Percentiles rank a stretch among this genome's conserved stretches.
phyloP scores from a whole-genome alignment of 2,888 invertebrate species.

The Limenitis camilla region DNA sequence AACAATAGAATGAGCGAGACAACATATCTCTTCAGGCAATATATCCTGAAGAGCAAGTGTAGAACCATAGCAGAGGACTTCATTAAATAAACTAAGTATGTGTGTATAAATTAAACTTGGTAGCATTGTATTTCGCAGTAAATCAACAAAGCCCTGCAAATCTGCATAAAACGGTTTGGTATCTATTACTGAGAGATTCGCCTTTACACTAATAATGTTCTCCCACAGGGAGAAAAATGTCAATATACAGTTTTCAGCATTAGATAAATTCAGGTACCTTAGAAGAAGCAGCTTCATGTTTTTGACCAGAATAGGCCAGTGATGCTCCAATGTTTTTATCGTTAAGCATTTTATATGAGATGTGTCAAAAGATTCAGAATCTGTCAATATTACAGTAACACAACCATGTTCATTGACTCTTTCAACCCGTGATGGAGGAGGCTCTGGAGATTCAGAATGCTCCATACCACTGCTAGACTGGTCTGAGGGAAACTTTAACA shows the following conservation, averaged over 20 bases:
- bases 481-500: conserved; percentile 51
- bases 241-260: conserved; percentile 81
- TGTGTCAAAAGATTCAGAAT: conserved; percentile 89
- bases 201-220: conserved; percentile 91
- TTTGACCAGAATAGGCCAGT: conserved; percentile 87
- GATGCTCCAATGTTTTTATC: conserved; percentile 87
- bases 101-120: conserved; percentile 90
- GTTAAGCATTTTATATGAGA: conserved; percentile 89
- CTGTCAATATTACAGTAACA: conserved; percentile 78
- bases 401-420: conserved; percentile 70
- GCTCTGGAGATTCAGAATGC: conserved; percentile 47
- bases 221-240: conserved; percentile 92
- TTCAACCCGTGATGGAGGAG: conserved; percentile 53
- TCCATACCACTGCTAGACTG: conserved; percentile 42
- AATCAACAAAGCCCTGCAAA: conserved; percentile 84
- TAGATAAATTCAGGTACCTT: conserved; percentile 72
- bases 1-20: conserved; percentile 88
- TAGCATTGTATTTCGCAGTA: conserved; percentile 80
- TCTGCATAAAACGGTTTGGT: conserved; percentile 92
- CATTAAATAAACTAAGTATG: conserved; percentile 88
- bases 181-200: conserved; percentile 90
- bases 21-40: conserved; percentile 90
- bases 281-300: conserved; percentile 77
- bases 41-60: conserved; percentile 91
- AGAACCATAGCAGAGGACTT: conserved; percentile 92